A percentile compares a stretch with the other conserved stretches of the same genome.
phyloP scores from a whole-genome alignment of 2,797 vertebrate genomes.

The Poecilia gillii region DNA sequence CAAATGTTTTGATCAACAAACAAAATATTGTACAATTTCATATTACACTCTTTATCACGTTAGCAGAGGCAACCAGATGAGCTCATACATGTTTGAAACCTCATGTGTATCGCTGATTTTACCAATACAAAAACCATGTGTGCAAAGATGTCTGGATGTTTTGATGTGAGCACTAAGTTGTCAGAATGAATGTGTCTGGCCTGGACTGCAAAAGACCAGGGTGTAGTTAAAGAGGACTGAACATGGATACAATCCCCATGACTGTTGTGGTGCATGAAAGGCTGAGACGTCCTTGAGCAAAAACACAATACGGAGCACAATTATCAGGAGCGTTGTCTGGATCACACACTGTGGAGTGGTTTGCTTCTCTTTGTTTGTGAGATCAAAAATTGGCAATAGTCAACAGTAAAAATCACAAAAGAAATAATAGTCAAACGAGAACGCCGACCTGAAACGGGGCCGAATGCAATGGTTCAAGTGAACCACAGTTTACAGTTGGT shows the following conservation, averaged over 20 bases:
- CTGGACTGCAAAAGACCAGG: conserved; percentile 18
- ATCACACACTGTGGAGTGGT: neutral
- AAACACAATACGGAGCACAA: conserved; percentile 33
- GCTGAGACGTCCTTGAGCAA: conserved; percentile 33
- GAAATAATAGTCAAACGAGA: neutral
- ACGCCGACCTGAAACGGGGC: neutral
- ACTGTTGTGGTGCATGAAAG: conserved; percentile 23
- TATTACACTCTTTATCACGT: neutral
- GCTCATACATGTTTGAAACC: conserved; percentile 30
- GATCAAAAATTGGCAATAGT: neutral
- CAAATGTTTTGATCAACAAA: neutral
- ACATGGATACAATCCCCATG: conserved; percentile 46
- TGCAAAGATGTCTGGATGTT: conserved; percentile 18
- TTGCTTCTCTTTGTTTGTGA: neutral
- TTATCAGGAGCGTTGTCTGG: conserved; percentile 25
- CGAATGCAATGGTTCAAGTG: neutral
- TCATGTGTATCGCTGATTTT: conserved; percentile 17
- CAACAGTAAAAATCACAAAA: neutral
- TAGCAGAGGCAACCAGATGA: conserved; percentile 26
- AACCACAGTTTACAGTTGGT: neutral
- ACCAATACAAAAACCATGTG: conserved; percentile 23
- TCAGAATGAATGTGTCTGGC: conserved; percentile 12
- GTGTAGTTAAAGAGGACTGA: conserved; percentile 52
- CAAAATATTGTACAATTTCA: conserved; percentile 1
- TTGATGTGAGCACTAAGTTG: conserved; percentile 11